Evolutionary conservation across 2,113 vertebrate genomes (phyloP).

Genomic region (zebrafish (Danio rerio)): DNA sequence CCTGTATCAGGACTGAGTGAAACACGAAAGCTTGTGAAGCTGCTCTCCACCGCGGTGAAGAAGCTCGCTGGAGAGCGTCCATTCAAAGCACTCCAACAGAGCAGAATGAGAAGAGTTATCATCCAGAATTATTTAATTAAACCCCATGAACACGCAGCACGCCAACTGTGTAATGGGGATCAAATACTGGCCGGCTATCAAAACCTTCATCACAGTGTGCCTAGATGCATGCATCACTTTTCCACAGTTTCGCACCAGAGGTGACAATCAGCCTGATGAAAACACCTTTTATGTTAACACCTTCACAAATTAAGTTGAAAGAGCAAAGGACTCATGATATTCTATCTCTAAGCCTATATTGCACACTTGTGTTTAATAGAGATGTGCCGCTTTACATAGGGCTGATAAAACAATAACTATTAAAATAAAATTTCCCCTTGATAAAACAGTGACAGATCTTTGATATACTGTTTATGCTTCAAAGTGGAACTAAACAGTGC

Average conservation of each 20-base stretch:
- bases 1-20: neutral
- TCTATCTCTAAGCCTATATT: neutral
- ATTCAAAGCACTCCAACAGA: conserved; percentile 40
- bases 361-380: neutral
- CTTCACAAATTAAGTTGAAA: neutral
- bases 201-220: conserved; percentile 14
- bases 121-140: conserved; percentile 40
- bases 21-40: conserved; percentile 19
- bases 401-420: too few relatives aligned
- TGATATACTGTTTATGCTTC: too few relatives aligned
- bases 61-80: conserved; percentile 34
- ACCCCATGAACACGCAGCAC: conserved; percentile 16
- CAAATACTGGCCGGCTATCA: conserved; percentile 31
- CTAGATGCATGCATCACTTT: neutral
- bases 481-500: too few relatives aligned
- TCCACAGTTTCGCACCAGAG: neutral
- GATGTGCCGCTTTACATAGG: neutral
- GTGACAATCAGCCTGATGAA: conserved; percentile 18
- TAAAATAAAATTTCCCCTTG: too few relatives aligned
- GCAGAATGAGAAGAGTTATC: conserved; percentile 39
- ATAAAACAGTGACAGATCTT: too few relatives aligned
- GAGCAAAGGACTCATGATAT: neutral
- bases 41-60: conserved; percentile 18
- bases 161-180: conserved; percentile 36
- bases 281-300: conserved; percentile 8